phyloP scores from a whole-genome alignment of 2,113 vertebrate genomes.

The Tachysurus vachellii region DNA sequence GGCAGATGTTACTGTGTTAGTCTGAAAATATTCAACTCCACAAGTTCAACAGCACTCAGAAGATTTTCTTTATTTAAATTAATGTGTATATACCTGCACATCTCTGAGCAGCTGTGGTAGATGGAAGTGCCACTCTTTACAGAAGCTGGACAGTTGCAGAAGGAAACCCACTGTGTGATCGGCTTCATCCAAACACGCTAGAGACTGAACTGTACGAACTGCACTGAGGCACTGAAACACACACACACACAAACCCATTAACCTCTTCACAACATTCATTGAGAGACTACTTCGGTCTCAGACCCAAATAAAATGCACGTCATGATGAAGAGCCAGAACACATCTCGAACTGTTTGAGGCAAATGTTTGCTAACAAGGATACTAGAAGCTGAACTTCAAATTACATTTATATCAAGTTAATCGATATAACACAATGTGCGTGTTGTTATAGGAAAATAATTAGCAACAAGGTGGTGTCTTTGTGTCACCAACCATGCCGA shows the following conservation, averaged over 20 bases:
- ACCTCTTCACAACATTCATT: background rate
- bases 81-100: conserved; percentile 76
- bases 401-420: too few species aligned
- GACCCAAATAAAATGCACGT: background rate
- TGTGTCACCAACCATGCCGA: background rate
- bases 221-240: conserved; percentile 86
- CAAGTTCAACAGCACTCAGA: background rate
- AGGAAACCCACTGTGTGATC: conserved; percentile 97
- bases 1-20: background rate
- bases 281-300: background rate
- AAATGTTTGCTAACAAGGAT: background rate
- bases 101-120: conserved; percentile 90
- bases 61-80: background rate
- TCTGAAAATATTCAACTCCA: background rate
- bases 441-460: background rate
- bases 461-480: background rate
- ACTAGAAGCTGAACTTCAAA: background rate
- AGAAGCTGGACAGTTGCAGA: conserved; percentile 94
- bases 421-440: background rate
- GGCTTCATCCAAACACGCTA: conserved; percentile 92
- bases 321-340: background rate
- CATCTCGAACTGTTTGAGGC: background rate
- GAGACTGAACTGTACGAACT: conserved; percentile 89
- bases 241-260: background rate
- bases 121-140: conserved; percentile 96